Base-by-base conservation (phyloP, 2,888 invertebrate species). In the Phorcus lineatus region DNA sequence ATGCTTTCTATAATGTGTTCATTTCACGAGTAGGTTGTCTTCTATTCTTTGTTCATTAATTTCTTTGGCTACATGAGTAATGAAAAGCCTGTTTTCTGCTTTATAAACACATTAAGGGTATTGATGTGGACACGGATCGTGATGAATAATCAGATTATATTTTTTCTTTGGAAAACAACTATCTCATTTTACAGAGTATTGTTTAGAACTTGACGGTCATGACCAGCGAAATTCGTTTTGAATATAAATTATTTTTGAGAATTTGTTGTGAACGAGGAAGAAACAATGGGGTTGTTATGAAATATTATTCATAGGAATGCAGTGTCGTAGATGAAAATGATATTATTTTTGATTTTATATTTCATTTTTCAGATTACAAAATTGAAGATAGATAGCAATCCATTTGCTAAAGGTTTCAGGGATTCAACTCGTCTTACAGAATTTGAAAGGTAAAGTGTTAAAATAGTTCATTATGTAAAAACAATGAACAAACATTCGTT, bases 321-420 rank as follows among this genome's bases (percentile, higher is more conserved):
- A n/a, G n/a, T n/a, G n/a, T n/a, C n/a, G 36, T 2, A 36, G 36
- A 36, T 4, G 7, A 7, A 36, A 47, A 47, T 11, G 11, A 47
- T 47, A 47, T 1, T 47, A 47, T 47, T 9, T 11, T 1, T 11
- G 11, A 31, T 19, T 19, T 16, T 57, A 66, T 77, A 9, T 36
- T 74, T 31, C n/a, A 19, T 74, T 78, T 84, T 85, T n/a, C 86
- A 98, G 95, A 99, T 99, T 93, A 99, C 99, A 86, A 99, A 98
- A 94, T 94, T 99, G 94, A 99, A 99, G 95, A 99, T 99, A 93
- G 98, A 99, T 95, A 98, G 98, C 94, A 99, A 99, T 95, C 99
- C 99, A 90, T 99, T 99, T 93, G 99, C 98, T 88, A 99, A 99
- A 94, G 99, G 99, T 88, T 99, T 99, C 94, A 95, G 99, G 89